Evolutionary conservation across 2,797 vertebrate genomes (phyloP), one percentile per base, ranked within the genome.

Genomic region (Pempheris klunzingeri): DNA sequence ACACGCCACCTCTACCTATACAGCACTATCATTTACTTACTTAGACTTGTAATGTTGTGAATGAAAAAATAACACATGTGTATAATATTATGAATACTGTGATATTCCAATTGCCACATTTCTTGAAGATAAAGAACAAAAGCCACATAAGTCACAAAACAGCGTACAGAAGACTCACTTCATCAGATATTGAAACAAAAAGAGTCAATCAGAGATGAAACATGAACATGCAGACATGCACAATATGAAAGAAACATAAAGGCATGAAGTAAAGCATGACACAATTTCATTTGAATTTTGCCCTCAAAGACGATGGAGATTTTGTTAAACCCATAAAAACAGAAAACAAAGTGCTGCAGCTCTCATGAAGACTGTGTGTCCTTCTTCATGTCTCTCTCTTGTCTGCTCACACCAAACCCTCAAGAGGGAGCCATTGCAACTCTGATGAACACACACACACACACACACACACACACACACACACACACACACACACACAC

Each of bases 381-480:
- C 38, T 7, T 44, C 24, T 7, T 32, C 49, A 20, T 10, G 11
- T 26, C 4, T 57, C 6, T 38, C 20, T 70, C 26, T 17, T 24
- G 28, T 59, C 22, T 57, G 44, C 73, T 82, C 86, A 65, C 41
- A 32, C 5, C 9, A 20, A 68, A 28, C 46, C 90, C 90, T 89
- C 39, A 32, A 94, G 93, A 92, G 92, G 91, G 90, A 74, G 92
- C 91, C 76, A 82, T 94, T 89, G 92, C 75, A 72, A 24, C 89
- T 92, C 84, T 50, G 50, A 89, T 85, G 66, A 87, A 76, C 53
- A 73, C 3, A 34, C 54, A n/a, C 26, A 7, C 46, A 13, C 28
- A 6, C n/a, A n/a, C n/a, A n/a, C n/a, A n/a, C n/a, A n/a, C n/a
- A n/a, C n/a, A n/a, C n/a, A n/a, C n/a, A n/a, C n/a, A n/a, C n/a